Percentiles rank a stretch among this genome's conserved stretches.
Evolutionary conservation across 30 jellyfish, hydroid and myxozoan genomes (phyloP).

Genomic region (Pelagia noctiluca): DNA sequence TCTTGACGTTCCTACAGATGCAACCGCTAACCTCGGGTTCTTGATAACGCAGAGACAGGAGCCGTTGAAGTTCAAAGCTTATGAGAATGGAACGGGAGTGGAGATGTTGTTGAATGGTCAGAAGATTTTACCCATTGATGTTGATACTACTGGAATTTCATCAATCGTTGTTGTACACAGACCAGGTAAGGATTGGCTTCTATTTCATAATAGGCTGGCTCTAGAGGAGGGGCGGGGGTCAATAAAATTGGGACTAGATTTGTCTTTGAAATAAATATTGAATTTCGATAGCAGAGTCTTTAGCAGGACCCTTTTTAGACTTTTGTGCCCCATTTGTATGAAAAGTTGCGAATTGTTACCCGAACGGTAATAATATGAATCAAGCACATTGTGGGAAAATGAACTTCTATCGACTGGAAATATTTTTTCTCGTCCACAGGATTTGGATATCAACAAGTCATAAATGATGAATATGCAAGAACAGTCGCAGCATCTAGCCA

Average conservation of each 20-base stretch:
- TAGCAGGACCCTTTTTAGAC: no score
- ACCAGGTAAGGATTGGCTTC: constrained; percentile 74
- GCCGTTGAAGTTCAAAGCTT: constrained; percentile 92
- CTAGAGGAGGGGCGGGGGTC: neutral
- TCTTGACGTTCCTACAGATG: constrained; percentile 91
- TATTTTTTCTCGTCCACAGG: neutral
- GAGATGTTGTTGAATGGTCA: constrained; percentile 83
- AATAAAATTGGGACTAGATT: no score
- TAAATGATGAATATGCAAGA: no score
- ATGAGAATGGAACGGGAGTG: constrained; percentile 66
- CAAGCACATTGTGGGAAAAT: no score
- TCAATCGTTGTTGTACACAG: constrained; percentile 80
- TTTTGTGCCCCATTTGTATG: no score
- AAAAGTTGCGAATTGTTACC: no score
- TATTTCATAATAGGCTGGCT: neutral
- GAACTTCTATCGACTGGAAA: neutral
- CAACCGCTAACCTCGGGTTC: constrained; percentile 90
- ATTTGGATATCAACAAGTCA: neutral
- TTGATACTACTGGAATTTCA: constrained; percentile 68
- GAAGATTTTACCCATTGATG: constrained; percentile 71
- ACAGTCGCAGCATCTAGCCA: no score
- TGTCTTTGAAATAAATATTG: no score
- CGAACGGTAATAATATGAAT: no score
- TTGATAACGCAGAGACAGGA: constrained; percentile 82
- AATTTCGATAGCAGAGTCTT: no score